Conservation (phyloP, 2,888 invertebrate genomes). For the Pomacea canaliculata region DNA sequence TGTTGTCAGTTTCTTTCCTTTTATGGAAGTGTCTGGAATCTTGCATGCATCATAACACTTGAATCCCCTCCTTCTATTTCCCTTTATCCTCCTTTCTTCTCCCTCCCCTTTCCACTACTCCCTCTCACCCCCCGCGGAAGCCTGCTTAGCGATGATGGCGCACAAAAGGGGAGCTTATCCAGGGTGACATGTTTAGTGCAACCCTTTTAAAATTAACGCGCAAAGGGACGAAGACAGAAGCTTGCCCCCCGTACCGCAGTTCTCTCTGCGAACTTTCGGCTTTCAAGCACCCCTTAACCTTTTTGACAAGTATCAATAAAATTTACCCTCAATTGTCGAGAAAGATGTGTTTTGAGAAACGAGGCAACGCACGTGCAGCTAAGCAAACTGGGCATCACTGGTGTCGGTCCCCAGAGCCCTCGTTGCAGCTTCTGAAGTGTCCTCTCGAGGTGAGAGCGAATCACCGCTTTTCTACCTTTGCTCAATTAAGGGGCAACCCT, state of each 20-base stretch:
- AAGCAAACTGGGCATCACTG: background rate
- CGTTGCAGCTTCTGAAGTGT: too few species aligned
- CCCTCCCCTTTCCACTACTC: too few species aligned
- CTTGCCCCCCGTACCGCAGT: too few species aligned
- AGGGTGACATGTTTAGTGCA: slow-evolving; percentile 6
- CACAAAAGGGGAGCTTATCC: slow-evolving; percentile 2
- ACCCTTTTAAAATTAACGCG: slow-evolving; percentile 10
- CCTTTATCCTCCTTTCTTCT: too few species aligned
- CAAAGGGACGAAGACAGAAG: background rate
- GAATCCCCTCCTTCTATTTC: too few species aligned
- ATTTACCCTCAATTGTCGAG: slow-evolving; percentile 9
- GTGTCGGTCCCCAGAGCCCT: too few species aligned
- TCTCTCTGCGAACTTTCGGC: too few species aligned
- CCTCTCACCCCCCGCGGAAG: background rate
- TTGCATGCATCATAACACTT: background rate
- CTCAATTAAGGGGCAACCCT: too few species aligned
- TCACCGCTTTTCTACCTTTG: too few species aligned
- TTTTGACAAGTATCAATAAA: slow-evolving; percentile 7
- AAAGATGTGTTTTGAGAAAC: slow-evolving; percentile 4
- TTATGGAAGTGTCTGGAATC: slow-evolving; percentile 15
- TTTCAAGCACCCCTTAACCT: slow-evolving; percentile 18
- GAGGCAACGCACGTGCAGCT: slow-evolving; percentile 2
- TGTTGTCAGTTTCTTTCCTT: background rate
- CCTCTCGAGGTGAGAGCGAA: too few species aligned
- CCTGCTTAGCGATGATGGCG: slow-evolving; percentile 5